A percentile compares a stretch with the other conserved stretches of the same genome.
Evolutionary conservation across 2,888 invertebrate species (phyloP).

Genomic region (Acronicta alni): DNA sequence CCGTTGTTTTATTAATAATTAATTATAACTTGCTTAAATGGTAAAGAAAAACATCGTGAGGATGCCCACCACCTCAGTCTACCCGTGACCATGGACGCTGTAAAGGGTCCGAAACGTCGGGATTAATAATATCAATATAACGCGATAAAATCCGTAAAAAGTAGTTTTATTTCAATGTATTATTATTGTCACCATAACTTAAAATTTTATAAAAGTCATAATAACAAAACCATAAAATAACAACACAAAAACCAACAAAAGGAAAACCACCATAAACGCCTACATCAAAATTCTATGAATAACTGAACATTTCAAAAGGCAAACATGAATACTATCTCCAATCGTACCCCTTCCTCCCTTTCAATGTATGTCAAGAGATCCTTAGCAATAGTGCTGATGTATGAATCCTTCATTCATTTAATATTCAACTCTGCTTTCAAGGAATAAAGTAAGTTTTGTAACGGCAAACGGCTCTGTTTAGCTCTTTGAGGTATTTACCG

Average conservation of each 20-base stretch:
- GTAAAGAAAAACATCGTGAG: no score
- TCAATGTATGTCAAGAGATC: constrained; percentile 60
- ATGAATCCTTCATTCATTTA: background rate
- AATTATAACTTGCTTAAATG: no score
- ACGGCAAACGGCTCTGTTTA: background rate
- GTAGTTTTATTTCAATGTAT: no score
- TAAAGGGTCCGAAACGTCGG: no score
- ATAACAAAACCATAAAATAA: constrained; percentile 8
- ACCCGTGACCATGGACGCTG: no score
- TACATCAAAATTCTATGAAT: constrained; percentile 78
- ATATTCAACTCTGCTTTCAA: constrained; percentile 15
- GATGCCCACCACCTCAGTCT: no score
- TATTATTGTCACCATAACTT: background rate
- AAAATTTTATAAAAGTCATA: background rate
- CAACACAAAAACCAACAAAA: constrained; percentile 28
- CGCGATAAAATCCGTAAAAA: no score
- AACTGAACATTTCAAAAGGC: constrained; percentile 78
- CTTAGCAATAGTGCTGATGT: constrained; percentile 59
- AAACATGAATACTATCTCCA: constrained; percentile 73
- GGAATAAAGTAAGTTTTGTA: constrained; percentile 9
- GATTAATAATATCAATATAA: no score
- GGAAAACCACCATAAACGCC: constrained; percentile 56
- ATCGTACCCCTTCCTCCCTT: constrained; percentile 68
- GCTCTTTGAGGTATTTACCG: constrained; percentile 50
- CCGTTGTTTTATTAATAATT: no score